Evolutionary conservation across 2,797 vertebrate species (phyloP).

Genomic region (Dryobates pubescens): DNA sequence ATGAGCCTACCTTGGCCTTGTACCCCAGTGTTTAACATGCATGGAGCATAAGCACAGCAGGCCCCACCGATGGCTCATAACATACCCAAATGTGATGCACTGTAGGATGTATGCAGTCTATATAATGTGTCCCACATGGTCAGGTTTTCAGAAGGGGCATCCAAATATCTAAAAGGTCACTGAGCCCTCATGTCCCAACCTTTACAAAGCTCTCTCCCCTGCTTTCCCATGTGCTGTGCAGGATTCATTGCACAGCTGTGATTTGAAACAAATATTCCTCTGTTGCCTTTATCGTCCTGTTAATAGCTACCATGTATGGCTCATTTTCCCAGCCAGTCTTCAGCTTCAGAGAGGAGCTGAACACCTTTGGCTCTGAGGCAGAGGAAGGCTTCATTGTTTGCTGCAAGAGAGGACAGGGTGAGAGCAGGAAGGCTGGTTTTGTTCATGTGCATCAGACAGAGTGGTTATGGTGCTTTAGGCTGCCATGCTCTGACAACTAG

Average conservation of each 20-base stretch:
- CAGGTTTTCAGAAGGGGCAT: neutral
- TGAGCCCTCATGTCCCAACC: neutral
- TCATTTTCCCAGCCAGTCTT: neutral
- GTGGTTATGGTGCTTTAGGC: neutral
- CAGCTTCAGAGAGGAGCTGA: neutral
- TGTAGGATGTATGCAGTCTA: neutral
- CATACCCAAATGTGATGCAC: neutral
- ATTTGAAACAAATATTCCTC: neutral
- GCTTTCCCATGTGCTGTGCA: neutral
- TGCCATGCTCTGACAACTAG: neutral
- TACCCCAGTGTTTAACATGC: neutral
- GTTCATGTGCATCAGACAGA: neutral
- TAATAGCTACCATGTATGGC: neutral
- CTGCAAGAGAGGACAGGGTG: neutral
- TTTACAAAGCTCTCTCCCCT: neutral
- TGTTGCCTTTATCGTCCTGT: neutral
- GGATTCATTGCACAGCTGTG: neutral
- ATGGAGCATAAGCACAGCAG: neutral
- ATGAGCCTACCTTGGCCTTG: neutral
- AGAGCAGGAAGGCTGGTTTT: neutral
- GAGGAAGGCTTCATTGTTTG: neutral
- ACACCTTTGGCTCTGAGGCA: neutral
- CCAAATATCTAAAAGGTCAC: neutral
- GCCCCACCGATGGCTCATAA: accelerated
- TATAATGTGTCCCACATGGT: neutral